Evolutionary conservation across 2,797 vertebrate genomes (phyloP).

Genomic region (Enteromius thamalakanensis): DNA sequence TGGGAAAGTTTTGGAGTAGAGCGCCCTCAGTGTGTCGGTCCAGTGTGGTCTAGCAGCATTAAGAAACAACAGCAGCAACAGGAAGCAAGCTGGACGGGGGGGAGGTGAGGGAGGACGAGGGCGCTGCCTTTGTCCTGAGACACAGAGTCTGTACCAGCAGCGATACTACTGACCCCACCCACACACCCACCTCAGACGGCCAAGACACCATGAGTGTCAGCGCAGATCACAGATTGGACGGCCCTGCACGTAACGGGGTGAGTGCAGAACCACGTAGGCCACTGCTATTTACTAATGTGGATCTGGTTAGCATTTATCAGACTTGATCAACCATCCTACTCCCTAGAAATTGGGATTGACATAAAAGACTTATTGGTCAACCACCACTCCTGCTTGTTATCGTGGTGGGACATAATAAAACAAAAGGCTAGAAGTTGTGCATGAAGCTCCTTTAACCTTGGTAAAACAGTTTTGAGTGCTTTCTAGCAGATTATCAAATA

Average conservation of each 20-base stretch:
- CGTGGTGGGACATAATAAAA: neutral
- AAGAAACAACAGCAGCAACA: conserved; percentile 17
- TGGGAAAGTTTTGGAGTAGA: neutral
- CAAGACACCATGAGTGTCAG: conserved; percentile 40
- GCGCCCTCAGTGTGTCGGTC: neutral
- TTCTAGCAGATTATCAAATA: neutral
- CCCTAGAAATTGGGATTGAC: neutral
- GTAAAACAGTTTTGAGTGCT: neutral
- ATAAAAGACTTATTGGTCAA: neutral
- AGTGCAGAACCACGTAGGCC: conserved; percentile 16
- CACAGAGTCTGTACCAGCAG: conserved; percentile 61
- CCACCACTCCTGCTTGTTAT: neutral
- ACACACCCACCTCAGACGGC: conserved; percentile 31
- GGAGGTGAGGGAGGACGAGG: conserved; percentile 69
- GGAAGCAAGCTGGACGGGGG: conserved; percentile 78
- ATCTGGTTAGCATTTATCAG: neutral
- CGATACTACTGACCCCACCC: neutral
- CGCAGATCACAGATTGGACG: conserved; percentile 17
- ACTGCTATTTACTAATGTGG: neutral
- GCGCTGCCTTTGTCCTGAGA: conserved; percentile 75
- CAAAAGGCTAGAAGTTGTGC: neutral
- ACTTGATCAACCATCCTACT: neutral
- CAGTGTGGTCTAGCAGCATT: conserved; percentile 53
- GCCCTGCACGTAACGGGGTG: conserved; percentile 52
- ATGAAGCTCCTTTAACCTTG: neutral